These are phyloP conservation scores for Polydrusus pterygomalis DNA, from an alignment of 2,888 invertebrate species.

Conservation along the genomic window DNA sequence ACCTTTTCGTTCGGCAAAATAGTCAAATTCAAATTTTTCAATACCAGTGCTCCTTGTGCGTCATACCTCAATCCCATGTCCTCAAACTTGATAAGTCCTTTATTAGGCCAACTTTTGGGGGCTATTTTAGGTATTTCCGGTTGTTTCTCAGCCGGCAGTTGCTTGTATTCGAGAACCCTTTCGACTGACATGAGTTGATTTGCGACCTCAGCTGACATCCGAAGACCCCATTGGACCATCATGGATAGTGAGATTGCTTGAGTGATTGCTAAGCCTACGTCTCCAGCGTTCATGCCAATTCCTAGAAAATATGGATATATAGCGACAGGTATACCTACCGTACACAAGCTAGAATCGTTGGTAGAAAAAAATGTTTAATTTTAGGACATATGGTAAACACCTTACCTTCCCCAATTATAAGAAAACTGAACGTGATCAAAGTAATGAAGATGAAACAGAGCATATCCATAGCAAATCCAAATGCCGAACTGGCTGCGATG, in stretches of 20 bases:
- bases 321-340: too few species aligned
- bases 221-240: constrained; percentile 85
- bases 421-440: constrained; percentile 80
- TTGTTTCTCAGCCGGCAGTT: constrained; percentile 82
- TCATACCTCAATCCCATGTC: constrained; percentile 81
- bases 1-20: constrained; percentile 84
- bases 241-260: constrained; percentile 78
- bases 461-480: constrained; percentile 80
- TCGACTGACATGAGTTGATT: constrained; percentile 89
- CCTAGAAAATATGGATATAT: not conserved
- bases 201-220: constrained; percentile 88
- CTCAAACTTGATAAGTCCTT: constrained; percentile 79
- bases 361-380: too few species aligned
- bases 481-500: constrained; percentile 78
- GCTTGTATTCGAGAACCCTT: constrained; percentile 87
- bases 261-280: constrained; percentile 77
- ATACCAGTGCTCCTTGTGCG: constrained; percentile 77
- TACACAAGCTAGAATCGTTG: too few species aligned
- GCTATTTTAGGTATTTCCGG: constrained; percentile 74
- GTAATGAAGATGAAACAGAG: constrained; percentile 79
- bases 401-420: constrained; percentile 71
- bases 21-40: constrained; percentile 82
- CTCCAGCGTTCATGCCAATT: constrained; percentile 34
- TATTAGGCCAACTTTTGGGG: constrained; percentile 78
- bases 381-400: too few species aligned